A percentile compares a stretch with the other conserved stretches of the same genome.
phyloP scores from a whole-genome alignment of 2,797 vertebrate species.

The Pelobates cultripes region DNA sequence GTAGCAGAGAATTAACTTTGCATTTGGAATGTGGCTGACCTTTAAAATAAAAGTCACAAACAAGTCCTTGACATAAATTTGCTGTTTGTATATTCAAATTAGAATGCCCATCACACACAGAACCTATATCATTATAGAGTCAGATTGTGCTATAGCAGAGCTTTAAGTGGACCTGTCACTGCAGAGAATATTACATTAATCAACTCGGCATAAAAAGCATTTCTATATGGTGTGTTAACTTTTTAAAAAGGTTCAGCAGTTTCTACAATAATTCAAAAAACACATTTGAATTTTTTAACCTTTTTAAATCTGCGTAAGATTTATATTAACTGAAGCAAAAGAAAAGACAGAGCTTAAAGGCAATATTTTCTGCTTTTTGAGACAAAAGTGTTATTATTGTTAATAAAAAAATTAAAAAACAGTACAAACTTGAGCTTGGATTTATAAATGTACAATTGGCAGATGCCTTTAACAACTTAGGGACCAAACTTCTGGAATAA shows the following conservation, averaged over 20 bases:
- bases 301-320: too few relatives aligned
- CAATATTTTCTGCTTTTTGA: too few relatives aligned
- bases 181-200: background rate
- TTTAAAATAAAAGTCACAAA: constrained; percentile 2
- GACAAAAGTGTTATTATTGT: too few relatives aligned
- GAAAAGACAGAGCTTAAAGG: too few relatives aligned
- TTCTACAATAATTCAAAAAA: background rate
- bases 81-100: background rate
- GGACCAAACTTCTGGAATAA: too few relatives aligned
- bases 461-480: too few relatives aligned
- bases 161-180: background rate
- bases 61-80: background rate
- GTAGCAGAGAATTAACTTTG: background rate
- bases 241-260: background rate
- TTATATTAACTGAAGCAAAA: too few relatives aligned
- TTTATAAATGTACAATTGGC: too few relatives aligned
- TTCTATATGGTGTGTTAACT: background rate
- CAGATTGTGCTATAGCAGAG: background rate
- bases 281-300: too few relatives aligned
- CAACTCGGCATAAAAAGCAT: background rate
- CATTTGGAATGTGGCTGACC: background rate
- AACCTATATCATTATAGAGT: background rate
- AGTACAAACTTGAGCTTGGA: too few relatives aligned
- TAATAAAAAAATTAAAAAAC: too few relatives aligned
- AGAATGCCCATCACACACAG: background rate